phyloP scores from a whole-genome alignment of 2,888 invertebrate species.

The Ophion ellenae region DNA sequence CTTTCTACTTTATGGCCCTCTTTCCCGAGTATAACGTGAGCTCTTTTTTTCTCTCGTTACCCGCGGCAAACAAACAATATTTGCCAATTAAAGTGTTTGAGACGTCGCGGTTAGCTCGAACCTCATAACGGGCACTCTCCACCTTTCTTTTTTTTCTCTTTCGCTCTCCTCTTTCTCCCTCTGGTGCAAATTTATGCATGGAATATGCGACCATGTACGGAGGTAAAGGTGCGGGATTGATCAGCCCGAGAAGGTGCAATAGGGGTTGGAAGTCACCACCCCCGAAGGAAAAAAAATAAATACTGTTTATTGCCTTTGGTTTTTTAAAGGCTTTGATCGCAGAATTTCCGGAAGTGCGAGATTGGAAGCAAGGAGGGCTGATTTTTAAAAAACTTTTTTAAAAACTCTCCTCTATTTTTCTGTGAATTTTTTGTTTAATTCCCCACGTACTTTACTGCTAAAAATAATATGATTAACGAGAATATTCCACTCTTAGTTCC shows the following conservation, averaged over 20 bases:
- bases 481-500: too few relatives aligned
- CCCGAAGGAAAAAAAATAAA: too few relatives aligned
- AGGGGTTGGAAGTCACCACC: too few relatives aligned
- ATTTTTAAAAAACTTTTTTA: too few relatives aligned
- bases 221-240: background rate
- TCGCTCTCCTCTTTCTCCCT: slow-evolving; percentile 20
- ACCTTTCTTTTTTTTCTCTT: slow-evolving; percentile 19
- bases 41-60: slow-evolving; percentile 42
- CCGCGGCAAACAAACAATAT: slow-evolving; percentile 63
- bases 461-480: too few relatives aligned
- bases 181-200: slow-evolving; percentile 26
- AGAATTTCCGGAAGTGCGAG: too few relatives aligned
- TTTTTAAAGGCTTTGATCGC: too few relatives aligned
- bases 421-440: too few relatives aligned
- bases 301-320: too few relatives aligned
- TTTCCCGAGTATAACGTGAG: slow-evolving; percentile 14
- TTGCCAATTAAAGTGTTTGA: slow-evolving; percentile 68
- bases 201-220: slow-evolving; percentile 1
- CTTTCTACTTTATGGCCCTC: slow-evolving; percentile 35
- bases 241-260: slow-evolving; percentile 12
- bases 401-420: too few relatives aligned
- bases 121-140: slow-evolving; percentile 21
- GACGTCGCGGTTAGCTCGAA: slow-evolving; percentile 40
- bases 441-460: too few relatives aligned
- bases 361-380: too few relatives aligned